phyloP scores from a whole-genome alignment of 2,113 vertebrate genomes.

The Gavialis gangeticus region DNA sequence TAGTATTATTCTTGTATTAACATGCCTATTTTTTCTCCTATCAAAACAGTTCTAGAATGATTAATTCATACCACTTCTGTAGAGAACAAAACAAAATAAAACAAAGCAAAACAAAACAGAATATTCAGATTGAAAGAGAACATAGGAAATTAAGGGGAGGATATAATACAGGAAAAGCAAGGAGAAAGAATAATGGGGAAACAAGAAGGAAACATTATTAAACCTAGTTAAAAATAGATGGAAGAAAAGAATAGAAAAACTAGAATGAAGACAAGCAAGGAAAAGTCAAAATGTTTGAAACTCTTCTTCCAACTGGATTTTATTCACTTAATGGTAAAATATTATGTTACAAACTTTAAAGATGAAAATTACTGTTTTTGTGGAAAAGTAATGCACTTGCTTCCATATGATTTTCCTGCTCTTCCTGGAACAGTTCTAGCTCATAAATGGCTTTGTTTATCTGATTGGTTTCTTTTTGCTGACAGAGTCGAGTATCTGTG shows the following conservation, averaged over 20 bases:
- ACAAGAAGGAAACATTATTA: neutral
- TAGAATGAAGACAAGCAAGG: neutral
- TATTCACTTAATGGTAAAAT: neutral
- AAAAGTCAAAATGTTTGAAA: fast-evolving
- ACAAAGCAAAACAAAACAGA: neutral
- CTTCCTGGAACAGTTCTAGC: neutral
- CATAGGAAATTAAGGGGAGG: neutral
- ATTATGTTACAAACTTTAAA: neutral
- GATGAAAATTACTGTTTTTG: neutral
- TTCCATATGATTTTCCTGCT: neutral
- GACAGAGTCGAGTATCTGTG: neutral
- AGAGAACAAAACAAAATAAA: neutral
- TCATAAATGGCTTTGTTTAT: neutral
- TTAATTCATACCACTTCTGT: neutral
- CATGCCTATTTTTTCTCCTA: neutral
- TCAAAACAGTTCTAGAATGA: neutral
- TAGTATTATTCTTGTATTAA: neutral
- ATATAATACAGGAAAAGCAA: fast-evolving
- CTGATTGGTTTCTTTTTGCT: neutral
- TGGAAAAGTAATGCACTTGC: neutral
- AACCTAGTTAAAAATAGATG: neutral
- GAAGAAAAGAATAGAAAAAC: fast-evolving
- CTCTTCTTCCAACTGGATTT: neutral
- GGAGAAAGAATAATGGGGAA: neutral
- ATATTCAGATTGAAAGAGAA: neutral